These are phyloP conservation scores for Eupithecia centaureata DNA, from an alignment of 2,888 invertebrate genomes.

Conservation along the genomic window DNA sequence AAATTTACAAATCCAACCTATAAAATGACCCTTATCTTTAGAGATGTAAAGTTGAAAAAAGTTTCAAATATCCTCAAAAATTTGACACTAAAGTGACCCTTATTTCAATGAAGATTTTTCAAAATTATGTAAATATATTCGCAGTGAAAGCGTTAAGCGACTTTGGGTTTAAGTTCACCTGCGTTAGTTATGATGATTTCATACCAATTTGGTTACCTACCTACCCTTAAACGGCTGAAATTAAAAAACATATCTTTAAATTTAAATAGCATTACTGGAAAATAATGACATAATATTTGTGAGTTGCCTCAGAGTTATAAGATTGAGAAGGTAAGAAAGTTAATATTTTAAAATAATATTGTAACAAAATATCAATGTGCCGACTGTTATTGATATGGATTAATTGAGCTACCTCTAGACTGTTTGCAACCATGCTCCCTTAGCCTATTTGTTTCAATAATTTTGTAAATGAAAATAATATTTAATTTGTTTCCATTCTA, in stretches of 20 bases:
- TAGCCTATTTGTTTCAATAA: too few relatives aligned
- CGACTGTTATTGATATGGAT: too few relatives aligned
- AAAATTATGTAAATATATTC: conserved; percentile 67
- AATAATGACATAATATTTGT: not conserved
- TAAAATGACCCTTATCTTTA: not conserved
- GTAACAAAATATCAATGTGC: too few relatives aligned
- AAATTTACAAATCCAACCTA: conserved; percentile 19
- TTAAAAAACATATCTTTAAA: not conserved
- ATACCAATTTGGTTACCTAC: not conserved
- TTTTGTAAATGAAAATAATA: too few relatives aligned
- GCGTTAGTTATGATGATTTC: conserved; percentile 18
- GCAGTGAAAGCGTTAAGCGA: conserved; percentile 75
- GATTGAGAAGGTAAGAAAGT: not conserved
- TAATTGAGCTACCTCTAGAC: too few relatives aligned
- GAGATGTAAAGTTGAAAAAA: not conserved
- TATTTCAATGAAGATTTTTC: not conserved
- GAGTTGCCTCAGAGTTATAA: not conserved
- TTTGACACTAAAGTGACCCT: not conserved
- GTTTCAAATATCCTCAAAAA: not conserved
- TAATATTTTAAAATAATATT: too few relatives aligned
- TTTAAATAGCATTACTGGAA: not conserved
- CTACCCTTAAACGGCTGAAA: not conserved
- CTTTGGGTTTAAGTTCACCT: conserved; percentile 36
- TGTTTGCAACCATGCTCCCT: too few relatives aligned
- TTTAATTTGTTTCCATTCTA: too few relatives aligned